Conservation (phyloP, 2,113 vertebrate genomes). For the Leuciscus idus region DNA sequence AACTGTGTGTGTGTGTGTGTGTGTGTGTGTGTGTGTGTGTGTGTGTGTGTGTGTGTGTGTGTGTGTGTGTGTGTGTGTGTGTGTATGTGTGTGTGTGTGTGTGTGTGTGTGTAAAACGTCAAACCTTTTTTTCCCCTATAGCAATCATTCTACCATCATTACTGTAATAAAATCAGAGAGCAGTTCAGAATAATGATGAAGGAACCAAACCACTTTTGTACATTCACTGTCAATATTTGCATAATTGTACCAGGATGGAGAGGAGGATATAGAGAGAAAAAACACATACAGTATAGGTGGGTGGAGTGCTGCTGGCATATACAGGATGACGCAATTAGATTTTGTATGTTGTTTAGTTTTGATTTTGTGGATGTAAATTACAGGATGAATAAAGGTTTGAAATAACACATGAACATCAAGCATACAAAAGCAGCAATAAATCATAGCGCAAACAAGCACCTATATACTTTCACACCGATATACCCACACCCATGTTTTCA, state of each 20-base stretch:
- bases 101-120: not conserved
- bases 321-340: slow-evolving; percentile 12
- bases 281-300: not conserved
- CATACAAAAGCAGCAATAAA: slow-evolving; percentile 15
- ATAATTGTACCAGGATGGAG: not conserved
- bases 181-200: not conserved
- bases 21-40: too few species aligned
- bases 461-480: slow-evolving; percentile 18
- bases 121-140: not conserved
- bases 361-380: slow-evolving; percentile 24
- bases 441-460: not conserved
- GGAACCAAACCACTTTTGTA: not conserved
- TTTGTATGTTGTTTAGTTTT: slow-evolving; percentile 20
- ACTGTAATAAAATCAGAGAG: slow-evolving; percentile 36
- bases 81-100: too few species aligned
- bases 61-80: too few species aligned
- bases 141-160: slow-evolving; percentile 19
- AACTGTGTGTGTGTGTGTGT: not conserved
- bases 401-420: slow-evolving; percentile 2
- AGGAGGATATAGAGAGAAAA: not conserved
- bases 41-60: too few species aligned
- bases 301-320: not conserved
- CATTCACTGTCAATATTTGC: not conserved
- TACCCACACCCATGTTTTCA: not conserved
- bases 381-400: slow-evolving; percentile 4